Base-by-base conservation (phyloP, 2,113 vertebrate genomes). In the Gopherus flavomarginatus region DNA sequence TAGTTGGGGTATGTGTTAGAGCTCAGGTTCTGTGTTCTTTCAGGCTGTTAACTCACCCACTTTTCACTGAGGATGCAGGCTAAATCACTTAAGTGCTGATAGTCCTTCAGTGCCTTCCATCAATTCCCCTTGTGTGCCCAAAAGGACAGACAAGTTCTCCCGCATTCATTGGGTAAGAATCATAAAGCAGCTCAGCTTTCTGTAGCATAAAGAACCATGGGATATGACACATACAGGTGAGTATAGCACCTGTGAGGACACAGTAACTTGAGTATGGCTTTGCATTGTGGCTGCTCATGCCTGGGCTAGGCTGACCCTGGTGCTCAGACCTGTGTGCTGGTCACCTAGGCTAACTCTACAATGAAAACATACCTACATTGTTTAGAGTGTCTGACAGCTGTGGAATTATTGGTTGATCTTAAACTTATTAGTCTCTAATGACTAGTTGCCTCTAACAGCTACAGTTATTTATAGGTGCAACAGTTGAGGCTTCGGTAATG, bases 341-440 rank as follows among this genome's bases (percentile, higher is more conserved):
- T 19, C 38, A 59, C 14, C 0, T 38, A 0, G 9, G 52, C 50
- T 59, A 65, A 14, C 4, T 69, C n/a, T 75, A 50, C 47, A 47
- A 14, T 3, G 9, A 81, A 29, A 27, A 22, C 1, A 2, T 26
- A 56, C 8, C 38, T 1, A 0, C 11, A 27, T 26, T 7, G 24
- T 29, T 52, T 14, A 22, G 6, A 85, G 47, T 65, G 11, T 1
- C 5, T 5, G 12, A 26, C 27, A 96, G 5, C 7, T 85, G 69
- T 4, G 2, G n/a, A 21, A 1, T 16, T 27, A 90, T 93, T 87
- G 69, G 26, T 54, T 57, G 14, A 50, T 22, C 5, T 95, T 29
- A 38, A n/a, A 50, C 11, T 1, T 77, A 1, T 47, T 29, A 31
- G 44, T 13, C 17, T 21, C 65, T 38, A 38, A 38, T 72, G n/a